Base-by-base conservation (phyloP, 2,797 vertebrate species). In the Rhinogobio ventralis region DNA sequence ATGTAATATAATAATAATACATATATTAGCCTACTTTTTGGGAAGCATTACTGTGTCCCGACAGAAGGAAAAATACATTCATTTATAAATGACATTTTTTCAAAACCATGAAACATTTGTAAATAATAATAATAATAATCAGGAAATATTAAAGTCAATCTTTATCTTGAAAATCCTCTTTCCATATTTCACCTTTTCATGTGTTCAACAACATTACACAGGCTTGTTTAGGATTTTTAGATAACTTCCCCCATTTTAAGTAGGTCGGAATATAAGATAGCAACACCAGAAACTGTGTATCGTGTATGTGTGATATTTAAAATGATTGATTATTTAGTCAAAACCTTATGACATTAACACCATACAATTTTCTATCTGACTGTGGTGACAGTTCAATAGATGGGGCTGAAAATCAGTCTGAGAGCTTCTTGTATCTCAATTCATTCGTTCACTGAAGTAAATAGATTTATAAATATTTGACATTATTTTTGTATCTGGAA, bases 261-360 rank as follows among this genome's bases (percentile, higher is more conserved):
- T 7, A n/a, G 11, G 5, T 45, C 39, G 0, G 23, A 1, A 45
- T 71, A 71, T 71, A 39, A n/a, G 11, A 1, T n/a, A 71, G 68
- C 39, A 49, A 49, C 45, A 49, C 25, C 45, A 73, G 7, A 57
- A 39, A n/a, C 53, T n/a, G n/a, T n/a, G n/a, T n/a, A n/a, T n/a
- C 36, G 1, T 51, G 51, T 55, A 75, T 36, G n/a, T 60, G 74
- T 42, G 53, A 77, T 60, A 60, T 77, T 77, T 3, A 77, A 28
- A 77, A 60, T 19, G 45, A n/a, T n/a, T n/a, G 13, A 15, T 42
- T 57, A 17, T 77, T 60, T 77, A 19, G 23, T 19, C 23, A 60
- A 77, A 36, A 60, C 33, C 36, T 28, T 60, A 45, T 71, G 68
- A 6, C 39, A 39, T 25, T 23, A 25, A 46, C 68, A 71, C 39